These are phyloP conservation scores for Formica selysi DNA, from an alignment of 1,140 invertebrate species.

Conservation along the genomic window DNA sequence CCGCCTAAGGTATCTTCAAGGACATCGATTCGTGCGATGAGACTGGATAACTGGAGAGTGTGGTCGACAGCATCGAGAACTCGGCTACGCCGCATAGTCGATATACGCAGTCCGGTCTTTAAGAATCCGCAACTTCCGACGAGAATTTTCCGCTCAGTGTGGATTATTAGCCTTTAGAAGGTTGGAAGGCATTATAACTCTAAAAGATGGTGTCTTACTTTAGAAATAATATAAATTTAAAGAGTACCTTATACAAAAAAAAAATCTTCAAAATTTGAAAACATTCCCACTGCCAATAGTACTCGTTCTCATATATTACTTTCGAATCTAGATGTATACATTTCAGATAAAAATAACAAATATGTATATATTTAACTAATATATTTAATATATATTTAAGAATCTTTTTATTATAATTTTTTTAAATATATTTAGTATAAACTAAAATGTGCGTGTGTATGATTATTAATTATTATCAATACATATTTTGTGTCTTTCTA, in stretches of 20 bases:
- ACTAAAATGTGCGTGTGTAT: no score
- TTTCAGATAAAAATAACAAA: not conserved
- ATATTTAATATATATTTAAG: no score
- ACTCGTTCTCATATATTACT: not conserved
- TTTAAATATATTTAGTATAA: no score
- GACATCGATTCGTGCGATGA: slow-evolving; percentile 61
- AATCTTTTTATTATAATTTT: no score
- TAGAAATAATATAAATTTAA: slow-evolving; percentile 33
- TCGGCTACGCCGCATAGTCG: slow-evolving; percentile 51
- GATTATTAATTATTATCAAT: not conserved
- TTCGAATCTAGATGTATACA: not conserved
- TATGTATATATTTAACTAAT: not conserved
- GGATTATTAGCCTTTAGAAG: slow-evolving; percentile 21
- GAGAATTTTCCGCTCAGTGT: slow-evolving; percentile 52
- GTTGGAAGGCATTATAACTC: slow-evolving; percentile 23
- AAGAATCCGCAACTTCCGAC: slow-evolving; percentile 64
- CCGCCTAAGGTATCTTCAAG: slow-evolving; percentile 59
- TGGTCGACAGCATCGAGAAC: slow-evolving; percentile 56
- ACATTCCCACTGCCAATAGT: not conserved
- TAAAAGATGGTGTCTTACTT: slow-evolving; percentile 4
- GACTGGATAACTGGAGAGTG: slow-evolving; percentile 10
- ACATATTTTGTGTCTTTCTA: not conserved
- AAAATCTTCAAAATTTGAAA: slow-evolving; percentile 2
- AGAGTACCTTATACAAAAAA: slow-evolving; percentile 9
- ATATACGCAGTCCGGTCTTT: slow-evolving; percentile 55